Percentiles rank a stretch among this genome's conserved stretches.
Conservation (phyloP, 2,113 vertebrate species). For the Ginglymostoma cirratum region DNA sequence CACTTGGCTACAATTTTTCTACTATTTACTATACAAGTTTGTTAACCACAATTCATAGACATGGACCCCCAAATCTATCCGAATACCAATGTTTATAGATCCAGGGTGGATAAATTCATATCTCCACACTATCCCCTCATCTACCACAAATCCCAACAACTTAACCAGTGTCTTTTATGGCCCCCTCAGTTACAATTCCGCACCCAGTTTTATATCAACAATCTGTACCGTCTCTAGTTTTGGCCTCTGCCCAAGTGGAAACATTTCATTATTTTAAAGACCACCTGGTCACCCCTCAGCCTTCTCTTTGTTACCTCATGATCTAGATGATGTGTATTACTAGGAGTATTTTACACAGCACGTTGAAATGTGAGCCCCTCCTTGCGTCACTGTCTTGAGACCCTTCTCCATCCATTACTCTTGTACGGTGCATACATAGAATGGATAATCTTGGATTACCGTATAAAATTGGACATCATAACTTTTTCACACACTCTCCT, state of each 20-base stretch:
- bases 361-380: neutral
- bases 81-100: neutral
- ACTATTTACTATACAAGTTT: neutral
- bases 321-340: neutral
- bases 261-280: neutral
- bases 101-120: neutral
- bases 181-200: neutral
- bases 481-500: neutral
- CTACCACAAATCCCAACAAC: neutral
- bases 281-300: neutral
- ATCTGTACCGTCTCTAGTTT: neutral
- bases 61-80: neutral
- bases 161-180: neutral
- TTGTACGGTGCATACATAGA: neutral
- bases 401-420: neutral
- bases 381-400: constrained; percentile 1
- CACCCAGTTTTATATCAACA: neutral
- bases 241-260: neutral
- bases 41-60: neutral
- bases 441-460: neutral
- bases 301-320: neutral
- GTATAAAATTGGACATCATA: neutral
- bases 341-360: neutral
- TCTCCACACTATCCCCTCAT: neutral
- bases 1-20: neutral